Evolutionary conservation across 2,797 vertebrate genomes (phyloP).

Genomic region (Morus bassanus): DNA sequence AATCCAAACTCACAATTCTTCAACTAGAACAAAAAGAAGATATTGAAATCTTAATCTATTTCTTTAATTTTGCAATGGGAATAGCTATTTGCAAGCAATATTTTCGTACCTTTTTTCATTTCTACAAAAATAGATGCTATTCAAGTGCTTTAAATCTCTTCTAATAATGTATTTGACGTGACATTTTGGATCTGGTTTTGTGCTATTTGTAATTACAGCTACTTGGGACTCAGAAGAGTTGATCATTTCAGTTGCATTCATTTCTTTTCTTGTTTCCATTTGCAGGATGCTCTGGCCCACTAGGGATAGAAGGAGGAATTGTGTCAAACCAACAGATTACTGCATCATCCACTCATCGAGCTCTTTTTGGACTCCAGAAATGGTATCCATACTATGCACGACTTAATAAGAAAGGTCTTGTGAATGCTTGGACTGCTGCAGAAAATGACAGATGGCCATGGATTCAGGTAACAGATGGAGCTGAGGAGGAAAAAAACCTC

Average conservation of each 20-base stretch:
- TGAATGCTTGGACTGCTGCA: conserved; percentile 98
- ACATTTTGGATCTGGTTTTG: background rate
- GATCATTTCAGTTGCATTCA: background rate
- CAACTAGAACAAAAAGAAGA: background rate
- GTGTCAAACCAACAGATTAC: conserved; percentile 99
- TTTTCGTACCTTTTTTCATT: background rate
- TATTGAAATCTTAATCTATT: background rate
- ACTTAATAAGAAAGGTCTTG: conserved; percentile 97
- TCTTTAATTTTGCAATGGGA: background rate
- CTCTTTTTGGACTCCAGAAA: conserved; percentile 97
- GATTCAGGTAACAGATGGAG: conserved; percentile 93
- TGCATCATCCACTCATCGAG: conserved; percentile 95
- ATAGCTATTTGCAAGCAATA: background rate
- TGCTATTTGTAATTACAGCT: background rate
- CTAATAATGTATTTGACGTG: background rate
- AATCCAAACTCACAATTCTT: background rate
- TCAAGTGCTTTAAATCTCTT: background rate
- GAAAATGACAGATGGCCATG: conserved; percentile 99
- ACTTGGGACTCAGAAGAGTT: background rate
- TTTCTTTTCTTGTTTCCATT: background rate
- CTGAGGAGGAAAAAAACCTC: background rate
- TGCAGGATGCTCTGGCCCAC: conserved; percentile 92
- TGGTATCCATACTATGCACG: conserved; percentile 98
- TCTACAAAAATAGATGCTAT: background rate
- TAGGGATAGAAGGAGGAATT: conserved; percentile 98